A percentile compares a stretch with the other conserved stretches of the same genome.
Evolutionary conservation across 2,888 invertebrate species (phyloP).

Genomic region (Ceramica pisi): DNA sequence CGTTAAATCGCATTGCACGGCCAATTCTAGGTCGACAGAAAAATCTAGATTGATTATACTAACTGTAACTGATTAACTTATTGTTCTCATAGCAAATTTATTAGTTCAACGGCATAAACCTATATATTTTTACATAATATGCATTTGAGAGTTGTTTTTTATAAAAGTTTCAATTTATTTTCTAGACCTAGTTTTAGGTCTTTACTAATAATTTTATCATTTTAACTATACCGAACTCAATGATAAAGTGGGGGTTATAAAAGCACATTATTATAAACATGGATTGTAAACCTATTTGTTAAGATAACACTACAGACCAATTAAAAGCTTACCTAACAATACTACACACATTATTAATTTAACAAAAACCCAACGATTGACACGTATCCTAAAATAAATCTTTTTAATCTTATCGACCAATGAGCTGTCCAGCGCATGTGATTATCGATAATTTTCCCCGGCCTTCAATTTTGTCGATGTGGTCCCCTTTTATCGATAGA

Average conservation of each 20-base stretch:
- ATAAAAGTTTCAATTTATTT: neutral
- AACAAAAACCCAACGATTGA: constrained; percentile 27
- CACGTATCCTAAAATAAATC: constrained; percentile 49
- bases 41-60: neutral
- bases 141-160: too few species aligned
- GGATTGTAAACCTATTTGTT: neutral
- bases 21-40: constrained; percentile 6
- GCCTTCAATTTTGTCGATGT: constrained; percentile 54
- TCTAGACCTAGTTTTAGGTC: neutral
- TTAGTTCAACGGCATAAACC: too few species aligned
- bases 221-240: neutral
- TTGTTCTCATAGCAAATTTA: neutral
- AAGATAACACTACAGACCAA: constrained; percentile 7
- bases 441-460: constrained; percentile 53
- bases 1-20: neutral
- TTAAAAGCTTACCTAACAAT: constrained; percentile 13
- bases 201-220: too few species aligned
- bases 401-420: constrained; percentile 54
- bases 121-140: too few species aligned
- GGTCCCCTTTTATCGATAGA: constrained; percentile 54
- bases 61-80: neutral
- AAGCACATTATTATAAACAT: neutral
- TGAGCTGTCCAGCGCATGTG: constrained; percentile 38
- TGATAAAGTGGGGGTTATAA: neutral
- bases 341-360: constrained; percentile 5